Percentiles rank a stretch among this genome's conserved stretches.
Evolutionary conservation across 1,140 invertebrate genomes (phyloP).

Genomic region (Mizuhopecten yessoensis): DNA sequence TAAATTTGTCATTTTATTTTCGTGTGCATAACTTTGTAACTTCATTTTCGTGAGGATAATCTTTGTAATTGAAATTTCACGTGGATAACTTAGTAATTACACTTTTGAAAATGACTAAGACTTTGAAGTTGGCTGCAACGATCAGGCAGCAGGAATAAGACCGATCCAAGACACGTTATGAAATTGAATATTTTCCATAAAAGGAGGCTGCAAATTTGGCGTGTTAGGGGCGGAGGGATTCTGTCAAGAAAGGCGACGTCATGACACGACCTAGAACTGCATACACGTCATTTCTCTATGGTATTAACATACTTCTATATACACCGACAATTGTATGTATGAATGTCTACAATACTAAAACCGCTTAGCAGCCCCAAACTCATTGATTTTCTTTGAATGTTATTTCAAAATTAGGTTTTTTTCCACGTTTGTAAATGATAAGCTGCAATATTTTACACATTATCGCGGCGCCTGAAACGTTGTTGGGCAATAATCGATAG

Average conservation of each 20-base stretch:
- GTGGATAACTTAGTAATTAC: neutral
- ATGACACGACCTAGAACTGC: neutral
- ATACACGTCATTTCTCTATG: neutral
- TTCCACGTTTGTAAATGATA: conserved; percentile 1
- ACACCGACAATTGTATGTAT: neutral
- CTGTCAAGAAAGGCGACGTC: neutral
- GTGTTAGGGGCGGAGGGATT: neutral
- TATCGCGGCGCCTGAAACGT: neutral
- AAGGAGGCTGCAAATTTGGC: conserved; percentile 25
- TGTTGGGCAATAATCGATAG: neutral
- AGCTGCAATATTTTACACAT: neutral
- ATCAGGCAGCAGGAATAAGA: neutral
- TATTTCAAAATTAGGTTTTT: conserved; percentile 34
- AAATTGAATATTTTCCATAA: conserved; percentile 40
- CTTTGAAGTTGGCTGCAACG: neutral
- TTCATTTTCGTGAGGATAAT: no score
- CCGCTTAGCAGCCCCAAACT: neutral
- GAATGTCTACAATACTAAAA: neutral
- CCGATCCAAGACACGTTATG: conserved; percentile 24
- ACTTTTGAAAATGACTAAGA: neutral
- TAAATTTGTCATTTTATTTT: no score
- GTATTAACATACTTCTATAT: neutral
- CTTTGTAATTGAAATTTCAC: no score
- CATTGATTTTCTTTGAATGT: conserved; percentile 35
- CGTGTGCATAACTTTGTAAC: no score